Conservation (phyloP, 2,113 vertebrate genomes). For the Poicephalus gulielmi region DNA sequence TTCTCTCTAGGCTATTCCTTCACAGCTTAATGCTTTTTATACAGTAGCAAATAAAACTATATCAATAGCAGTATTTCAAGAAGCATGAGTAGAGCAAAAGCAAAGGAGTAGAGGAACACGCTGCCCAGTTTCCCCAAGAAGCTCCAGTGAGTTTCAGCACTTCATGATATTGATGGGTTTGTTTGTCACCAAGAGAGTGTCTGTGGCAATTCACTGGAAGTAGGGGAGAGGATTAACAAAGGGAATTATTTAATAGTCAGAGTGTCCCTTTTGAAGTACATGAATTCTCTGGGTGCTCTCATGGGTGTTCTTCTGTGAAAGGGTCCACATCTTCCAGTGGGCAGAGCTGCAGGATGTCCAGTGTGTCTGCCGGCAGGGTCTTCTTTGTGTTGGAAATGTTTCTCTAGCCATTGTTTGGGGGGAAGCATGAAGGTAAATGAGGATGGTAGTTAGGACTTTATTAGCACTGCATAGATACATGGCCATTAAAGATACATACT, state of each 20-base stretch:
- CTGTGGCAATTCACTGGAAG: neutral
- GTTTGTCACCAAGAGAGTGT: neutral
- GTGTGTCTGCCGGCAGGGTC: neutral
- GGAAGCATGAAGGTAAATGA: neutral
- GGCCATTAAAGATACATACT: too few species aligned
- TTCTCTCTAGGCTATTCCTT: neutral
- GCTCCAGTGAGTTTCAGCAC: neutral
- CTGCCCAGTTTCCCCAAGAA: neutral
- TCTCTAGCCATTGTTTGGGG: neutral
- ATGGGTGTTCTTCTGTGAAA: neutral
- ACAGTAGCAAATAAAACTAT: neutral
- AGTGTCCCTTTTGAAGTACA: neutral
- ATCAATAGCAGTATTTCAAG: neutral
- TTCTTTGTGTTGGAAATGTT: neutral
- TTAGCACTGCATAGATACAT: fast-evolving
- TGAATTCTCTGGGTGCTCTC: neutral
- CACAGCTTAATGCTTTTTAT: neutral
- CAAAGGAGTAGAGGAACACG: neutral
- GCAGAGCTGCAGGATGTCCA: neutral
- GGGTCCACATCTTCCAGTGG: neutral
- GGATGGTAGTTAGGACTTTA: neutral
- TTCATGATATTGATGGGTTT: neutral
- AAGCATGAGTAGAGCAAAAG: neutral
- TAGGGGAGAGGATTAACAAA: neutral
- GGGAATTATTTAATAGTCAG: neutral